Evolutionary conservation across 2,888 invertebrate species (phyloP), one percentile per base, ranked within the genome.

Genomic region (Thalpophila matura): DNA sequence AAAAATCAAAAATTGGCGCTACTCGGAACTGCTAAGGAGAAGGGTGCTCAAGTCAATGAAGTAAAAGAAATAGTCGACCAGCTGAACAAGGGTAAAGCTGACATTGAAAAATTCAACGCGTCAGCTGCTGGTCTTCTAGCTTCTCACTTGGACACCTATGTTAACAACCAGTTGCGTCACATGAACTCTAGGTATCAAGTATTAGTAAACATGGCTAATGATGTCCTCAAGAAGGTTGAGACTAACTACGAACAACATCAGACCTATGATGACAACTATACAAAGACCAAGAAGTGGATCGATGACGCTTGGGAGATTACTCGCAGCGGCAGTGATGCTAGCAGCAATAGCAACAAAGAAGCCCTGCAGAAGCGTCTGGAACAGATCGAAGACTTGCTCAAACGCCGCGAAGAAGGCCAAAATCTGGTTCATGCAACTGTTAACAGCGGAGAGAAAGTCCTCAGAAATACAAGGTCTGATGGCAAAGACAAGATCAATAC

Each of bases 111-210:
- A 81, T 97, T 98, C 73, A 98, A 98, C 86, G 96, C 97, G 70
- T 96, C 97, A 0, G 97, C 98, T 6, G 95, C 97, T 53, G 96
- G 96, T 5, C 93, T 98, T 18, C 87, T 98, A 0, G 96, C 98
- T 51, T 98, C 98, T 0, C 98, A 98, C 80, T 91, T 98, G 51
- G 98, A 98, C 78, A 97, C 97, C 0, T 98, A 98, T 81, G 97
- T 98, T 0, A 98, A 97, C 81, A 98, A 98, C 86, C 98, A 98
- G 86, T 89, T 98, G 50, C 96, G 98, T 69, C 97, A 98, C 83
- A 93, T 98, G 14, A 98, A 98, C 88, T 98, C 98, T 0, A 96
- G 98, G 80, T 98, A 98, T 81, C 98, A 98, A 95, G 98, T 98
- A 0, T 97, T 98, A 85, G 96, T 98, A 0, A 98, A 98, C 88